A percentile compares a stretch with the other conserved stretches of the same genome.
These are phyloP conservation scores for Salvelinus fontinalis DNA, from an alignment of 2,113 vertebrate species.

Conservation along the genomic window DNA sequence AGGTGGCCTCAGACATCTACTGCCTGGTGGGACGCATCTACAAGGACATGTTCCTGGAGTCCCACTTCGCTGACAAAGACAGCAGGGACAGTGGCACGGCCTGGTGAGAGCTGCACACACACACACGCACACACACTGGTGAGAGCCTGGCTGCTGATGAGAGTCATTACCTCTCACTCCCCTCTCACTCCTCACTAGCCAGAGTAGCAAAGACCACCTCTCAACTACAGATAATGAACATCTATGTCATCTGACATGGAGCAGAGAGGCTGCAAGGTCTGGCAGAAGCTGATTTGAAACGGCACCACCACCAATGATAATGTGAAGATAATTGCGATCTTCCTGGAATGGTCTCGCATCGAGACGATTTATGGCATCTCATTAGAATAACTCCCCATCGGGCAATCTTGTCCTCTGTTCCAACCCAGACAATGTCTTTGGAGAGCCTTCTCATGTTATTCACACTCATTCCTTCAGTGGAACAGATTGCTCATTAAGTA, in stretches of 20 bases:
- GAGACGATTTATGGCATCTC: conserved; percentile 23
- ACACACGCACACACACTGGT: neutral
- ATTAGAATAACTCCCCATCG: conserved; percentile 49
- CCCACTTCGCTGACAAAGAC: conserved; percentile 84
- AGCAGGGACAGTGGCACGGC: conserved; percentile 86
- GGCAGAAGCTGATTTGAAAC: conserved; percentile 7
- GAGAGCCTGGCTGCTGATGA: neutral
- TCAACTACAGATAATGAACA: neutral
- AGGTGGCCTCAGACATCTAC: conserved; percentile 96
- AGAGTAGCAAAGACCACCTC: neutral
- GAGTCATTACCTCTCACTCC: neutral
- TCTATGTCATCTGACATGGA: neutral
- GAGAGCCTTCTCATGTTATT: conserved; percentile 39
- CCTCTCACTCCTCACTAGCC: neutral
- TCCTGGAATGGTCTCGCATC: conserved; percentile 35
- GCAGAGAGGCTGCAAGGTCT: neutral
- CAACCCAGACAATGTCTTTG: conserved; percentile 30
- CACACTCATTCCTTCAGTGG: conserved; percentile 26
- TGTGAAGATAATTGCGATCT: conserved; percentile 26
- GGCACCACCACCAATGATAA: conserved; percentile 14
- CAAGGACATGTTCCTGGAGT: conserved; percentile 95
- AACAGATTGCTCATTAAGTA: conserved; percentile 64
- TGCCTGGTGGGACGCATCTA: conserved; percentile 96
- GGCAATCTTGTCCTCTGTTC: conserved; percentile 38
- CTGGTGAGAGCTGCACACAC: conserved; percentile 77